Percentiles rank a stretch among this genome's conserved stretches.
Evolutionary conservation across 2,888 invertebrate genomes (phyloP).

Genomic region (Leptarthrus brevirostris): DNA sequence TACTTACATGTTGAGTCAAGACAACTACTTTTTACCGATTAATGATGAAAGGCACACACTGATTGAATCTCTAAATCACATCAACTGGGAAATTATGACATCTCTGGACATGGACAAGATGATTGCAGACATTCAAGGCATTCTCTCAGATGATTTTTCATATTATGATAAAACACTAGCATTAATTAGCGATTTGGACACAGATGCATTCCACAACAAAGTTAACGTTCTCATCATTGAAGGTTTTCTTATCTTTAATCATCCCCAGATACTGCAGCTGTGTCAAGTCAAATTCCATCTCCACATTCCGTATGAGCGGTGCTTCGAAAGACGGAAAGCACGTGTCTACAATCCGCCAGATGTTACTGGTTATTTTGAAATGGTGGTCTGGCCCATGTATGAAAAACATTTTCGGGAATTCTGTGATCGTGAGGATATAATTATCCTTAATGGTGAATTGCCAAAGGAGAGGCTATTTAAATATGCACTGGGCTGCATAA

Average conservation of each 20-base stretch:
- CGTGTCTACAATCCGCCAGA: slow-evolving; percentile 89
- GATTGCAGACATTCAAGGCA: slow-evolving; percentile 71
- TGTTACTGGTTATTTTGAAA: slow-evolving; percentile 87
- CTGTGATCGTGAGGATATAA: slow-evolving; percentile 63
- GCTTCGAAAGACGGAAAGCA: slow-evolving; percentile 71
- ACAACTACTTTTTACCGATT: slow-evolving; percentile 78
- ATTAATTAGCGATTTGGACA: background rate
- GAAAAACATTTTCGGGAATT: slow-evolving; percentile 69
- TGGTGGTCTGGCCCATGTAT: slow-evolving; percentile 92
- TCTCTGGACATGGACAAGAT: slow-evolving; percentile 80
- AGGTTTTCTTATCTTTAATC: slow-evolving; percentile 81
- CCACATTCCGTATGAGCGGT: slow-evolving; percentile 76
- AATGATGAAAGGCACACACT: slow-evolving; percentile 75
- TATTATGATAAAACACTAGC: slow-evolving; percentile 36
- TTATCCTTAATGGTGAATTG: slow-evolving; percentile 64
- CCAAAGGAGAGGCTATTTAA: slow-evolving; percentile 61
- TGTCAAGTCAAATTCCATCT: slow-evolving; percentile 82
- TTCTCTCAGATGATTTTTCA: slow-evolving; percentile 60
- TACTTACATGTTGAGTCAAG: slow-evolving; percentile 75
- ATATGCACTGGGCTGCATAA: slow-evolving; percentile 52
- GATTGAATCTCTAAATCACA: slow-evolving; percentile 75
- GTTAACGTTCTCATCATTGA: slow-evolving; percentile 76
- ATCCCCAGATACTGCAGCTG: slow-evolving; percentile 73
- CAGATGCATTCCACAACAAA: slow-evolving; percentile 56
- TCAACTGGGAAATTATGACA: slow-evolving; percentile 80